Conservation (phyloP, 2,113 vertebrate genomes). For the Natator depressus region DNA sequence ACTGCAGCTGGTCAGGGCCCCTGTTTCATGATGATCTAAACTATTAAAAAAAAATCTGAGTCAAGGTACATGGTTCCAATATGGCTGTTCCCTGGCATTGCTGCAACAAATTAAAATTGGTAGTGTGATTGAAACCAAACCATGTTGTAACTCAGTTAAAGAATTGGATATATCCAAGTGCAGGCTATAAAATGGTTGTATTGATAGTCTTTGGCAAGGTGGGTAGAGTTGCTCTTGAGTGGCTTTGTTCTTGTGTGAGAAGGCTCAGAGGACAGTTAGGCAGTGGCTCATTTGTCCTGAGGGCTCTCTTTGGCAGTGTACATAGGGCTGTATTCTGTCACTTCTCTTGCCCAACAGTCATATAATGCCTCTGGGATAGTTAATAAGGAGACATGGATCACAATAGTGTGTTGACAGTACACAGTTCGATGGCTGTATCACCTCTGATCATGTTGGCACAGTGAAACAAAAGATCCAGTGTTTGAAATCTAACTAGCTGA, state of each 20-base stretch:
- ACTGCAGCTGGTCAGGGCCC: too few species aligned
- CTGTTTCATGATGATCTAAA: neutral
- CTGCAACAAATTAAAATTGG: neutral
- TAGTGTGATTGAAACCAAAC: neutral
- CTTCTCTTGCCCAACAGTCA: neutral
- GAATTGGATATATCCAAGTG: neutral
- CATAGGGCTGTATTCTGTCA: neutral
- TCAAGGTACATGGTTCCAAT: neutral
- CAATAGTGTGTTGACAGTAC: neutral
- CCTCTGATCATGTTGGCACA: too few species aligned
- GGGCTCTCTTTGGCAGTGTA: neutral
- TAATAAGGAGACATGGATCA: neutral
- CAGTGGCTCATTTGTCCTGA: neutral
- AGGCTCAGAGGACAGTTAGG: neutral
- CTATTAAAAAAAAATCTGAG: neutral
- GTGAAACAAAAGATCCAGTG: neutral
- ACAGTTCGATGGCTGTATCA: neutral
- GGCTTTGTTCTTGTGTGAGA: neutral
- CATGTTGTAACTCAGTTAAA: neutral
- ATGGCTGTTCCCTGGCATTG: neutral
- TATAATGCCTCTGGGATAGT: rapidly evolving
- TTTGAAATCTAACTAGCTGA: too few species aligned
- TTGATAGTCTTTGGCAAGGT: neutral
- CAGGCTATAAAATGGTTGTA: neutral
- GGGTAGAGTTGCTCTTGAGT: neutral